Conservation (phyloP, 1,140 invertebrate genomes). For the Drosophila rhopaloa region DNA sequence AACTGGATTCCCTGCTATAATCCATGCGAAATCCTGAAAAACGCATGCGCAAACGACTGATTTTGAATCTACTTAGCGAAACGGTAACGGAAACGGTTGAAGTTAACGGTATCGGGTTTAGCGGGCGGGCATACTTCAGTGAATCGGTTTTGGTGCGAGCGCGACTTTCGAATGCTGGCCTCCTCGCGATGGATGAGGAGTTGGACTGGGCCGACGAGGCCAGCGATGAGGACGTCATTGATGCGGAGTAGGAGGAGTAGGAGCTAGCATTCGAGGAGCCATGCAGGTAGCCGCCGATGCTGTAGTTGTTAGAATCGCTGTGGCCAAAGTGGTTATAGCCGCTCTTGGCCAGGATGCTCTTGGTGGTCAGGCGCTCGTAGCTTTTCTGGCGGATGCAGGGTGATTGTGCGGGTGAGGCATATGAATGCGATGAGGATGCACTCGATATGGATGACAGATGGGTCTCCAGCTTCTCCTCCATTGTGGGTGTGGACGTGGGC, state of each 20-base stretch:
- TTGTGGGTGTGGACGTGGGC: slow-evolving; percentile 21
- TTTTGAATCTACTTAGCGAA: slow-evolving; percentile 26
- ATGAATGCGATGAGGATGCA: slow-evolving; percentile 58
- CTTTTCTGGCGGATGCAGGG: slow-evolving; percentile 30
- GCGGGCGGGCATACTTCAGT: slow-evolving; percentile 78
- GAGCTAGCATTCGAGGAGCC: slow-evolving; percentile 56
- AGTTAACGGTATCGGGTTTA: slow-evolving; percentile 8
- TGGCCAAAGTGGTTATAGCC: slow-evolving; percentile 13
- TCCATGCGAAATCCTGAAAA: slow-evolving; percentile 9
- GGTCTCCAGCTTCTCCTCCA: slow-evolving; percentile 16
- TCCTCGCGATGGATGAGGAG: slow-evolving; percentile 62
- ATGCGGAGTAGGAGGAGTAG: slow-evolving; percentile 68
- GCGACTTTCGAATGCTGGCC: slow-evolving; percentile 64
- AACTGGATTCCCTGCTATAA: slow-evolving; percentile 10
- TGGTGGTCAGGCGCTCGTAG: slow-evolving; percentile 70
- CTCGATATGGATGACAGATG: slow-evolving; percentile 52
- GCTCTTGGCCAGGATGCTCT: slow-evolving; percentile 63
- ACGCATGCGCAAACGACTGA: slow-evolving; percentile 33
- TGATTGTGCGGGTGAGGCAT: slow-evolving; percentile 64
- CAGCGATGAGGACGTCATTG: slow-evolving; percentile 71
- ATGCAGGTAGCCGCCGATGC: slow-evolving; percentile 72
- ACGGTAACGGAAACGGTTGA: slow-evolving; percentile 12
- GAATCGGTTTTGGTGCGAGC: slow-evolving; percentile 76
- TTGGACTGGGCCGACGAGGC: slow-evolving; percentile 57
- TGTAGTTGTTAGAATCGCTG: slow-evolving; percentile 52